phyloP scores from a whole-genome alignment of 2,888 invertebrate species.

The Napeogenes inachia region DNA sequence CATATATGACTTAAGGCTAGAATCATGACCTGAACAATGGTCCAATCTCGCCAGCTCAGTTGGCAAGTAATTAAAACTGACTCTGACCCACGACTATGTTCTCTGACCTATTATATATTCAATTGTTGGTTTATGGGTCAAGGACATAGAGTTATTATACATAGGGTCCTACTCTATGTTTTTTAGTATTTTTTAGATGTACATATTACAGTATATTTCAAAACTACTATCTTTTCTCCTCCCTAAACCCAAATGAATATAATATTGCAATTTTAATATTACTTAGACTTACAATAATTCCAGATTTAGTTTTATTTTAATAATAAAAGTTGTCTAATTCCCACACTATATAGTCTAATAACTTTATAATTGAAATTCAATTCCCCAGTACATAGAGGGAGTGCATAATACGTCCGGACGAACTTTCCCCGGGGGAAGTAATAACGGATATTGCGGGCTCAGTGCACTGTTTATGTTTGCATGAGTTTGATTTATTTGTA shows the following conservation, averaged over 20 bases:
- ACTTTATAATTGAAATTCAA: too few species aligned
- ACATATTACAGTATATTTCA: too few species aligned
- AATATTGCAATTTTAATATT: too few species aligned
- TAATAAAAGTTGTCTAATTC: too few species aligned
- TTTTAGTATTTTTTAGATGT: too few species aligned
- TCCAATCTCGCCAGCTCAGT: neutral
- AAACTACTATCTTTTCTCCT: too few species aligned
- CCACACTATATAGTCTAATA: too few species aligned
- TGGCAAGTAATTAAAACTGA: slow-evolving; percentile 11
- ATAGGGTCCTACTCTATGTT: too few species aligned
- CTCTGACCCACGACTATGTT: slow-evolving; percentile 5
- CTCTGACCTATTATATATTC: slow-evolving; percentile 6
- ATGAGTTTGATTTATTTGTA: slow-evolving; percentile 5
- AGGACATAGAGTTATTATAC: neutral
- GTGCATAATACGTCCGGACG: slow-evolving; percentile 9
- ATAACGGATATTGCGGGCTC: slow-evolving; percentile 31
- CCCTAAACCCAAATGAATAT: too few species aligned
- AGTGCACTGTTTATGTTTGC: neutral
- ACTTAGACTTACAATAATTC: too few species aligned
- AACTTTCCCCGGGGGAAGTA: slow-evolving; percentile 29
- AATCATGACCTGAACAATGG: neutral
- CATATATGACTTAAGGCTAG: neutral
- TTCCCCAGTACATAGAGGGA: too few species aligned
- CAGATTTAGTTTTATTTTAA: too few species aligned
- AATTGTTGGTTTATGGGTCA: slow-evolving; percentile 11